These are phyloP conservation scores for Lacanobia oleracea DNA, from an alignment of 2,888 invertebrate species.

Conservation along the genomic window DNA sequence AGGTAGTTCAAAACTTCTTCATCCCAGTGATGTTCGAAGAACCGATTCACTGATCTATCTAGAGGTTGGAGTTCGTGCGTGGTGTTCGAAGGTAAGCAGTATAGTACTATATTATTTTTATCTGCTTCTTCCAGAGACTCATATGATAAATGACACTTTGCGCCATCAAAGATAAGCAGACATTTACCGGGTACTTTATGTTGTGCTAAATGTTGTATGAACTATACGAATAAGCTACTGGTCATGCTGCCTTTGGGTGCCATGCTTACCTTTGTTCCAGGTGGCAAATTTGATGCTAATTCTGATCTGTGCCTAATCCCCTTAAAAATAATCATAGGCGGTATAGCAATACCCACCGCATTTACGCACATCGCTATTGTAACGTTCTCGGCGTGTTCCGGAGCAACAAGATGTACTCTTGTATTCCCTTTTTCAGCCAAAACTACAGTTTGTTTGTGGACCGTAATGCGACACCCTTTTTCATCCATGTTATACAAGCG, in stretches of 20 bases:
- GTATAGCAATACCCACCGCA: slow-evolving; percentile 6
- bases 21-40: slow-evolving; percentile 15
- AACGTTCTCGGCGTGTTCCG: slow-evolving; percentile 6
- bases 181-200: neutral
- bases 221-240: neutral
- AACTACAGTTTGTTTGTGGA: slow-evolving; percentile 9
- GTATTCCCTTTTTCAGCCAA: neutral
- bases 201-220: slow-evolving; percentile 4
- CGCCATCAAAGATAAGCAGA: slow-evolving; percentile 18
- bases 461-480: slow-evolving; percentile 13
- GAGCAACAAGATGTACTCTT: slow-evolving; percentile 7
- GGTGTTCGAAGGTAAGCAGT: slow-evolving; percentile 9
- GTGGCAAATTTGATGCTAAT: slow-evolving; percentile 4
- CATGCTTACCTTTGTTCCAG: slow-evolving; percentile 4
- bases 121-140: neutral
- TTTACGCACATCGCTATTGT: slow-evolving; percentile 11
- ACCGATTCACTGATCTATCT: neutral
- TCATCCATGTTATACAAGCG: slow-evolving; percentile 6
- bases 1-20: slow-evolving; percentile 15
- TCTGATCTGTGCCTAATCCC: slow-evolving; percentile 3
- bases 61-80: slow-evolving; percentile 14
- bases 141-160: neutral
- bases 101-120: slow-evolving; percentile 4
- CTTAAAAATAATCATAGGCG: slow-evolving; percentile 11
- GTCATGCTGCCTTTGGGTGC: slow-evolving; percentile 17